Percentiles rank a stretch among this genome's conserved stretches.
Evolutionary conservation across 2,113 vertebrate genomes (phyloP).

Genomic region (Coregonus clupeaformis): DNA sequence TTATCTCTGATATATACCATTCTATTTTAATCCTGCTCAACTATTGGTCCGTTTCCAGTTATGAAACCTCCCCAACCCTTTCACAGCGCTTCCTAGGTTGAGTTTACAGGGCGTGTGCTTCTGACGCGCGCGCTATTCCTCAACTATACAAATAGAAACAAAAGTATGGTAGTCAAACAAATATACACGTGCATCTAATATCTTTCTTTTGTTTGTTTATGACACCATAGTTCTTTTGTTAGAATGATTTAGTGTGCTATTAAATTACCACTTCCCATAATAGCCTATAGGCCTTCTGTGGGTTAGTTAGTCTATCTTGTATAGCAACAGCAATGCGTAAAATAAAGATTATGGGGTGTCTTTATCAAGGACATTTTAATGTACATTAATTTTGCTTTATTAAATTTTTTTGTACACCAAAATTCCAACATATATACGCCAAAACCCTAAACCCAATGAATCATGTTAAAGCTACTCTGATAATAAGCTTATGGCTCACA

Average conservation of each 20-base stretch:
- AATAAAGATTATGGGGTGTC: not conserved
- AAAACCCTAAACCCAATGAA: not conserved
- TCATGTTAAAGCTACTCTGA: not conserved
- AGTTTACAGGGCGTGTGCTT: slow-evolving; percentile 15
- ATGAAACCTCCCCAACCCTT: slow-evolving; percentile 44
- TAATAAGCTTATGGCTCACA: not conserved
- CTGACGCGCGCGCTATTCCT: slow-evolving; percentile 5
- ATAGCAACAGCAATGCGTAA: not conserved
- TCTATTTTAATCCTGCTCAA: slow-evolving; percentile 72
- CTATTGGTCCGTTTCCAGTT: slow-evolving; percentile 59
- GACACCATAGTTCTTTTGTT: not conserved
- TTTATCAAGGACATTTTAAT: too few relatives aligned
- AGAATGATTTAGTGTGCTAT: not conserved
- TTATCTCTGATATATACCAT: slow-evolving; percentile 64
- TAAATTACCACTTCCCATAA: not conserved
- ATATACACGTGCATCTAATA: not conserved
- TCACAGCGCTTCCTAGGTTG: slow-evolving; percentile 14
- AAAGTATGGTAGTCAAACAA: not conserved
- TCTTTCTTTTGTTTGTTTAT: not conserved
- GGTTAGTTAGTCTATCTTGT: not conserved
- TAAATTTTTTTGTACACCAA: not conserved
- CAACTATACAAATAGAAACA: slow-evolving; percentile 12
- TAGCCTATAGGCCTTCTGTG: too few relatives aligned
- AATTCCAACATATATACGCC: too few relatives aligned
- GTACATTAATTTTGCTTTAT: not conserved